Conservation (phyloP, 2,113 vertebrate species). For the Trichomycterus rosablanca region DNA sequence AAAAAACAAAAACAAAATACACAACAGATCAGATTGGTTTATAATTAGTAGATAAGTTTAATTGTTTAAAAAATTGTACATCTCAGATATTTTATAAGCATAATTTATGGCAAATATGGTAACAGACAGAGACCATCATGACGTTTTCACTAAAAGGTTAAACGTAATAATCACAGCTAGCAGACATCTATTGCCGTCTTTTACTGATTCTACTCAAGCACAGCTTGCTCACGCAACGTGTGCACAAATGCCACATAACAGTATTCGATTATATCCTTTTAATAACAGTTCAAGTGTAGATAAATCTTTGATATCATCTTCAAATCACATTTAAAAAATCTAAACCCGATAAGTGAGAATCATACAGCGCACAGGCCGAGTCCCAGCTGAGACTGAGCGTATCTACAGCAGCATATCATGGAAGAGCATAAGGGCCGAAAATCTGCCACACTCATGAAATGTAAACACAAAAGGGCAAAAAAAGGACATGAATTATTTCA, state of each 20-base stretch:
- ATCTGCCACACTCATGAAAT: conserved; percentile 44
- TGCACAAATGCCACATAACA: conserved; percentile 53
- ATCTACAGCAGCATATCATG: conserved; percentile 57
- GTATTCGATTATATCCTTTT: conserved; percentile 39
- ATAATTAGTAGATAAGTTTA: conserved; percentile 20
- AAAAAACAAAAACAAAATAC: conserved; percentile 25
- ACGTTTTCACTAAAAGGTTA: conserved; percentile 56
- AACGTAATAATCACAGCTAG: conserved; percentile 54
- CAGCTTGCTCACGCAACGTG: conserved; percentile 44
- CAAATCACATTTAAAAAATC: conserved; percentile 44
- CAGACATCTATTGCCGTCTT: conserved; percentile 45
- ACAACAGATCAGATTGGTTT: conserved; percentile 13
- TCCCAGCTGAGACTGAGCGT: conserved; percentile 30
- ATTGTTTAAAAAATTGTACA: conserved; percentile 43
- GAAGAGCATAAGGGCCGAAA: conserved; percentile 33
- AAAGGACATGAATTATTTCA: conserved; percentile 40
- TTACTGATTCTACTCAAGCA: conserved; percentile 37
- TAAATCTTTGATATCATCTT: conserved; percentile 41
- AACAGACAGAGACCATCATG: conserved; percentile 58
- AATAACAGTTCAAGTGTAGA: conserved; percentile 51
- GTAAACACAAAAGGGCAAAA: conserved; percentile 48
- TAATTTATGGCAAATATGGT: conserved; percentile 63
- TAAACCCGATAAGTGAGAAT: conserved; percentile 17
- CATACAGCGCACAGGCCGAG: not conserved
- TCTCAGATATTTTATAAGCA: conserved; percentile 59